Evolutionary conservation across 2,888 invertebrate species (phyloP).

Genomic region (Myathropa florea): DNA sequence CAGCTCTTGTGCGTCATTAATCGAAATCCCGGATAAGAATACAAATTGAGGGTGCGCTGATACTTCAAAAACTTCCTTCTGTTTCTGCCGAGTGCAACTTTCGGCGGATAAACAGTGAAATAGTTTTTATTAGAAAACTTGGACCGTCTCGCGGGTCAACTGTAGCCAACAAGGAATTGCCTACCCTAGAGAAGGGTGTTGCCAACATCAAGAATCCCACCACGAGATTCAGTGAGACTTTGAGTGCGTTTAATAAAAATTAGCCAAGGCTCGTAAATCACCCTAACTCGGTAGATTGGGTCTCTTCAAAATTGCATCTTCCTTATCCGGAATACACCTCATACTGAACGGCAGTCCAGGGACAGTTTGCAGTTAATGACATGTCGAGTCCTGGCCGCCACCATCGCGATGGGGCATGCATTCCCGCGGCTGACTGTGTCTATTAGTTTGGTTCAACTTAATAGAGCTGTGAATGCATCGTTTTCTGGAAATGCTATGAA

Average conservation of each 20-base stretch:
- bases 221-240: neutral
- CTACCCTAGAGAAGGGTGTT: too few species aligned
- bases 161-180: too few species aligned
- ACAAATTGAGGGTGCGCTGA: too few species aligned
- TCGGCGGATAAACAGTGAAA: conserved; percentile 25
- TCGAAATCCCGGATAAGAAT: conserved; percentile 6
- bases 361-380: neutral
- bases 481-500: neutral
- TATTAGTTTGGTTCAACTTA: neutral
- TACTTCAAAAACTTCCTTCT: conserved; percentile 24
- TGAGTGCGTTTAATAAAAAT: conserved; percentile 52
- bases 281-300: neutral
- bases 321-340: neutral
- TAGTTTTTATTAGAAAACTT: conserved; percentile 56
- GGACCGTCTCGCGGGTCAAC: conserved; percentile 20
- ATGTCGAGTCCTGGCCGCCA: too few species aligned
- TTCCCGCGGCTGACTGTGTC: neutral
- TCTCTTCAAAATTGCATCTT: neutral
- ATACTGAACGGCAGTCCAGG: too few species aligned
- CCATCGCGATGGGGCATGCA: neutral
- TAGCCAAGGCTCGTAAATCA: conserved; percentile 36
- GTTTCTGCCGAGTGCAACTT: neutral
- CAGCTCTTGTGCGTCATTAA: conserved; percentile 1
- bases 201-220: too few species aligned
- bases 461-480: neutral